Evolutionary conservation across 2,888 invertebrate genomes (phyloP).

Genomic region (Venusia cambrica): DNA sequence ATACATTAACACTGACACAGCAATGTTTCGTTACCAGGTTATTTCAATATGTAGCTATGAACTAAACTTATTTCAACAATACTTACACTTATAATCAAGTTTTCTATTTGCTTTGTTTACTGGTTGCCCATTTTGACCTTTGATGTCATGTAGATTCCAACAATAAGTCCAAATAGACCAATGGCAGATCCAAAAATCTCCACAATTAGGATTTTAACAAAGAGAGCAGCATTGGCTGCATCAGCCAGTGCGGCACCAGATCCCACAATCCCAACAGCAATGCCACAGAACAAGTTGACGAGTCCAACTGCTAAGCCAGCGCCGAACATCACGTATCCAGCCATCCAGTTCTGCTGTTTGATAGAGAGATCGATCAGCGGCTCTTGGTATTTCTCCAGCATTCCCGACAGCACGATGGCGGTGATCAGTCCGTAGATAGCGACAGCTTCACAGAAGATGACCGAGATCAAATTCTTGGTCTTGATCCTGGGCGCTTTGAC

Average conservation of each 20-base stretch:
- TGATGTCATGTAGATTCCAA: slow-evolving; percentile 96
- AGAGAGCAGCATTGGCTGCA: slow-evolving; percentile 97
- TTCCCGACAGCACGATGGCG: slow-evolving; percentile 96
- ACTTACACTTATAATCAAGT: slow-evolving; percentile 72
- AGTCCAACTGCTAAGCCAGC: slow-evolving; percentile 97
- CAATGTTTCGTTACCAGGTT: too few relatives aligned
- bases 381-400: slow-evolving; percentile 83
- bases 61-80: slow-evolving; percentile 32
- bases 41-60: too few relatives aligned
- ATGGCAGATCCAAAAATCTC: slow-evolving; percentile 99
- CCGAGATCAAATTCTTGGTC: slow-evolving; percentile 99
- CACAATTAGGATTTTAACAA: slow-evolving; percentile 98
- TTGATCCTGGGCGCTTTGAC: slow-evolving; percentile 99
- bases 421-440: slow-evolving; percentile 99
- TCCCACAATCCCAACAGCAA: slow-evolving; percentile 98
- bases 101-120: slow-evolving; percentile 56
- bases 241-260: slow-evolving; percentile 99
- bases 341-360: slow-evolving; percentile 86
- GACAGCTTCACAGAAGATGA: slow-evolving; percentile 99
- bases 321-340: slow-evolving; percentile 97
- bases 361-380: slow-evolving; percentile 57
- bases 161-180: slow-evolving; percentile 98
- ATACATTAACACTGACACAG: slow-evolving; percentile 15
- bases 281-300: slow-evolving; percentile 97
- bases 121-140: slow-evolving; percentile 90